Base-by-base conservation (phyloP, 1,140 invertebrate genomes). In the Caenorhabditis remanei region DNA sequence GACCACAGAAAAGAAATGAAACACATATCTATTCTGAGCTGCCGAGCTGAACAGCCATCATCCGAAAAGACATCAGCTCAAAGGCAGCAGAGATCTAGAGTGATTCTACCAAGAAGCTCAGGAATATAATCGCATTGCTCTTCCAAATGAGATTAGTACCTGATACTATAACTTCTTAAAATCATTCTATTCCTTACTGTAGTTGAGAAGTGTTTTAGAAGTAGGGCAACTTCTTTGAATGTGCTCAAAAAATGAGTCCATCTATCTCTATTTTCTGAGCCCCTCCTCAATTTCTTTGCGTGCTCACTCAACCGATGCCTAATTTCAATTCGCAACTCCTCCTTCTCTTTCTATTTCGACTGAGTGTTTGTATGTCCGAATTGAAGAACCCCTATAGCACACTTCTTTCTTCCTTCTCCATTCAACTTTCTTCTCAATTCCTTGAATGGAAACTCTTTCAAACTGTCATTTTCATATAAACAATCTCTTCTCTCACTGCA, bases 351-450 rank as follows among this genome's bases (percentile, higher is more conserved):
- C 55, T 61, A 24, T 84, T 48, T 61, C 53, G 40, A 61, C 83
- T 46, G 53, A 61, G 58, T 84, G 58, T 79, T 79, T 79, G 71
- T 79, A 79, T 79, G 71, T 79, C 71, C 71, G 71, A 79, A 79
- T 79, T 79, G 71, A 79, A 53, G 71, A 79, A 79, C 71, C 71
- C 71, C 67, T 83, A 41, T 84, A 41, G 58, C 83, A 61, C 55
- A 21, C 58, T 24, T 84, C 58, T 16, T 61, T 43, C 24, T 55
- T 58, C 21, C 55, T 58, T 58, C 5, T 32, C 41, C 53, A 21
- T 46, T 21, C 21, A n/a, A 48, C 41, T 41, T 58, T 48, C 1
- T 58, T 21, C 24, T 83, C 55, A 56, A 14, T 21, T 58, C 16
- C 21, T 63, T 61, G 40, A 41, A 43, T 61, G 19, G 19, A 84